Percentiles rank a stretch among this genome's conserved stretches.
These are phyloP conservation scores for Halictus ligatus DNA, from an alignment of 2,888 invertebrate genomes.

Conservation along the genomic window DNA sequence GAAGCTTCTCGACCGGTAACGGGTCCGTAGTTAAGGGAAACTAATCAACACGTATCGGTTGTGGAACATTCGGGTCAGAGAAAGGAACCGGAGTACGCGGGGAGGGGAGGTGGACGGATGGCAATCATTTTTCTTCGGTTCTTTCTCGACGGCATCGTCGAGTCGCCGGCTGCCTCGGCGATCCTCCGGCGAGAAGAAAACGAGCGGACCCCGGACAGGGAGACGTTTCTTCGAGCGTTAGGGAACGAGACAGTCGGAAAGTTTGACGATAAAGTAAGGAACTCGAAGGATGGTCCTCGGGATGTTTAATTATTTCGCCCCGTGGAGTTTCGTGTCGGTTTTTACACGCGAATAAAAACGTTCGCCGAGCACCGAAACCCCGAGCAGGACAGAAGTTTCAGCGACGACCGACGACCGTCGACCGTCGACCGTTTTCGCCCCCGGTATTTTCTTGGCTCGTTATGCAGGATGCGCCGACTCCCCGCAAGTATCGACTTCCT, in stretches of 20 bases:
- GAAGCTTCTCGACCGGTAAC: conserved; percentile 28
- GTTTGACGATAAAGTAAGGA: conserved; percentile 14
- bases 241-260: not conserved
- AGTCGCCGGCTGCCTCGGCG: not conserved
- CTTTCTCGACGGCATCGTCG: not conserved
- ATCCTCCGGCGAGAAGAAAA: not conserved
- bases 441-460: conserved; percentile 50
- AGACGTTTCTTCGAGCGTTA: not conserved
- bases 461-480: conserved; percentile 49
- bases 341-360: conserved; percentile 32
- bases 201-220: not conserved
- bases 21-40: conserved; percentile 56
- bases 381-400: conserved; percentile 19
- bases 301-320: conserved; percentile 50
- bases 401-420: not conserved
- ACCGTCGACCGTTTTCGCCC: not conserved
- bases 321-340: conserved; percentile 2
- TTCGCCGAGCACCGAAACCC: not conserved
- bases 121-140: conserved; percentile 54
- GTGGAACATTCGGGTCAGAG: not conserved
- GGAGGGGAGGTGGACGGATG: not conserved
- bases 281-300: not conserved
- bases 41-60: conserved; percentile 65
- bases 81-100: too few relatives aligned
- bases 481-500: conserved; percentile 56